phyloP scores from a whole-genome alignment of 64 coral and sea anemone species.

The Porites australiensis region DNA sequence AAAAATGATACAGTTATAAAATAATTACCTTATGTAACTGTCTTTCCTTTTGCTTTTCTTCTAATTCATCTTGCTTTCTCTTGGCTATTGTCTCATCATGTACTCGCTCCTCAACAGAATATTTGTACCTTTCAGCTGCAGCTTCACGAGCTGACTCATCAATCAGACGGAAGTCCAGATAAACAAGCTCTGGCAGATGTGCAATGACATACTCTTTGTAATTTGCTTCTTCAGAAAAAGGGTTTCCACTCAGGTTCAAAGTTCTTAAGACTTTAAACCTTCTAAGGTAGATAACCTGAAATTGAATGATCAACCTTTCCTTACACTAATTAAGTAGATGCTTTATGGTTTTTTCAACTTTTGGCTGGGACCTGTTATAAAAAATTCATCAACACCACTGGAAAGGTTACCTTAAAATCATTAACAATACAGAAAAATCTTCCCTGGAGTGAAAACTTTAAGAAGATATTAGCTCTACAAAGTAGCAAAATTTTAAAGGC shows the following conservation, averaged over 20 bases:
- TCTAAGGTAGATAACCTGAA: constrained; percentile 90
- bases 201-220: constrained; percentile 97
- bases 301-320: background rate
- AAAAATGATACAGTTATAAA: background rate
- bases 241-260: constrained; percentile 95
- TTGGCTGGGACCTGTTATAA: too few species aligned
- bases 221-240: constrained; percentile 92
- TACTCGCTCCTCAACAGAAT: constrained; percentile 95
- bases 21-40: constrained; percentile 87
- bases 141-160: constrained; percentile 90
- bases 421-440: too few species aligned
- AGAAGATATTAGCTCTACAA: too few species aligned
- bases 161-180: constrained; percentile 93
- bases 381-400: too few species aligned
- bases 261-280: constrained; percentile 85
- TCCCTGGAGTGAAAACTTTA: too few species aligned
- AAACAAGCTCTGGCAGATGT: constrained; percentile 95
- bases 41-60: constrained; percentile 73
- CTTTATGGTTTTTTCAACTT: too few species aligned
- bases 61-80: constrained; percentile 77
- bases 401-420: too few species aligned
- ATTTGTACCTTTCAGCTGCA: constrained; percentile 91
- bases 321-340: too few species aligned
- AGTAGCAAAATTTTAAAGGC: too few species aligned
- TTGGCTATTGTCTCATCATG: constrained; percentile 94